These are phyloP conservation scores for Erannis defoliaria DNA, from an alignment of 2,888 invertebrate species.

Conservation along the genomic window DNA sequence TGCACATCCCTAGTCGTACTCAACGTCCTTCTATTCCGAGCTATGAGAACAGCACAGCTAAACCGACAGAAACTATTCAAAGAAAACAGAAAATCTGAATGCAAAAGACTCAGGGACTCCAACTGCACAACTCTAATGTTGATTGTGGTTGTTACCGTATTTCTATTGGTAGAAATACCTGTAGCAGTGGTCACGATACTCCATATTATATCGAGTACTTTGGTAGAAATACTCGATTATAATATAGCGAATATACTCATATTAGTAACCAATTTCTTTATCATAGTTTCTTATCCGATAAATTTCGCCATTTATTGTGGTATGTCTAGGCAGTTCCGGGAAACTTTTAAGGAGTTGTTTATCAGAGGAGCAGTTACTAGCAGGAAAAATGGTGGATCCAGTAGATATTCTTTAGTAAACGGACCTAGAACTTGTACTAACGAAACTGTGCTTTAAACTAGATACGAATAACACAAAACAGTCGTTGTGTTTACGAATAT, in stretches of 20 bases:
- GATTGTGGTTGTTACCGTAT: slow-evolving; percentile 94
- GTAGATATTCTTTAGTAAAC: slow-evolving; percentile 93
- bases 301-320: slow-evolving; percentile 98
- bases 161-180: slow-evolving; percentile 93
- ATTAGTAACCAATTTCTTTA: slow-evolving; percentile 95
- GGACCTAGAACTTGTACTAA: slow-evolving; percentile 94
- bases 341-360: slow-evolving; percentile 96
- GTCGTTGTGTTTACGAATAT: slow-evolving; percentile 23
- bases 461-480: slow-evolving; percentile 34
- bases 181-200: slow-evolving; percentile 93
- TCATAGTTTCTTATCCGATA: slow-evolving; percentile 96
- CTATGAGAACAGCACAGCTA: slow-evolving; percentile 94
- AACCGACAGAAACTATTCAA: slow-evolving; percentile 92
- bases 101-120: slow-evolving; percentile 91
- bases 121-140: slow-evolving; percentile 96
- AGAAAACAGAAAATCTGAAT: slow-evolving; percentile 92
- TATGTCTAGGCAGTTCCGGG: slow-evolving; percentile 97
- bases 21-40: slow-evolving; percentile 94
- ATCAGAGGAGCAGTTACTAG: slow-evolving; percentile 88
- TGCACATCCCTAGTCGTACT: slow-evolving; percentile 95
- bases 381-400: slow-evolving; percentile 89
- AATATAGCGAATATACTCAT: slow-evolving; percentile 92
- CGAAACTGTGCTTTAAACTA: slow-evolving; percentile 91
- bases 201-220: slow-evolving; percentile 92
- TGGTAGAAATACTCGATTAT: slow-evolving; percentile 91